Base-by-base conservation (phyloP, 92 coral and sea anemone species). In the Galaxea fascicularis region DNA sequence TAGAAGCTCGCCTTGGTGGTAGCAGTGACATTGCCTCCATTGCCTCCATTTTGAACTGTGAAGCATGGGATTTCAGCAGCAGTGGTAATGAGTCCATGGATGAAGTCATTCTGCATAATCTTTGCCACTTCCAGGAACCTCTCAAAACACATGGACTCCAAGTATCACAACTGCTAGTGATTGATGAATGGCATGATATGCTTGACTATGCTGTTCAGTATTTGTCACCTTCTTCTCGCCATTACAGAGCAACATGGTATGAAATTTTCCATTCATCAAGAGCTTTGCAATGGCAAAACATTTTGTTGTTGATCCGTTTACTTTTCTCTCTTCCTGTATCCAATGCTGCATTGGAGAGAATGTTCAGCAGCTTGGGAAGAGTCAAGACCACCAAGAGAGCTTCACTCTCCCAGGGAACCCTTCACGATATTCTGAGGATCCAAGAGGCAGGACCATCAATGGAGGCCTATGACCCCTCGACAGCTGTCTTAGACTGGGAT, bases 141-240 rank as follows among this genome's bases (percentile, higher is more conserved):
- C 77, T 89, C 12, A 54, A 25, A 78, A 73, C 78, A 45, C 92
- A 84, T 71, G 86, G 89, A 41, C 74, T 84, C 46, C 70, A 73
- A 46, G 89, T 16, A 22, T 44, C 89, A 45, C 75, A 60, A 12
- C 70, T 74, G 65, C 75, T 77, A 27, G 56, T 88, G 24, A 77
- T 88, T 13, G 47, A 56, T 18, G 88, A 88, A 82, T 88, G 91
- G 91, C 87, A 88, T 67, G 87, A 75, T 65, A 67, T 88, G 91
- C 71, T 83, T 60, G 88, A 83, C 29, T 80, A 79, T 70, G 18
- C 86, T 22, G 79, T 76, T 6, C 84, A 82, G 80, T 88, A 73
- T 44, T 57, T 88, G 74, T 51, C 75, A 65, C 85, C 85, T 27
- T 69, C 74, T 10, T 13, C 63, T 17, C 25, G 17, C 24, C 92